These are phyloP conservation scores for Bruchidius siliquastri DNA, from an alignment of 2,888 invertebrate species.

Conservation along the genomic window DNA sequence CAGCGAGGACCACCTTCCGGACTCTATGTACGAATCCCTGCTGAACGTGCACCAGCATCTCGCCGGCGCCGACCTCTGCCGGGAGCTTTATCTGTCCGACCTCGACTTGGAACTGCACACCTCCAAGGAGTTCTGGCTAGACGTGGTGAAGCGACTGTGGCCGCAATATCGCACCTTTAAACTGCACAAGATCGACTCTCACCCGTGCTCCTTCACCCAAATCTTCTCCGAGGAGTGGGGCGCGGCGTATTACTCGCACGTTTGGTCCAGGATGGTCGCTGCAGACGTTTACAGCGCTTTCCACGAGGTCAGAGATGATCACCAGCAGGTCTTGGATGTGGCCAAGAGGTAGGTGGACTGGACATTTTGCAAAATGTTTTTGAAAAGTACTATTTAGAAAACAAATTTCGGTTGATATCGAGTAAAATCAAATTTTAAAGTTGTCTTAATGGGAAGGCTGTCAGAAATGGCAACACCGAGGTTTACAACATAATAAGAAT, in stretches of 20 bases:
- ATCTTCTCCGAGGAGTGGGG: conserved; percentile 81
- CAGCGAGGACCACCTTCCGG: conserved; percentile 67
- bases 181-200: conserved; percentile 72
- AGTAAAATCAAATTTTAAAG: no score
- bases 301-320: conserved; percentile 58
- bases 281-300: conserved; percentile 88
- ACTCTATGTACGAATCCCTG: conserved; percentile 60
- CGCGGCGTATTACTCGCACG: conserved; percentile 78
- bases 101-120: conserved; percentile 80
- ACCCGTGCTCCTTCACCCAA: conserved; percentile 78
- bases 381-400: no score
- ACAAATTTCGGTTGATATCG: no score
- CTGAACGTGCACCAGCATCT: conserved; percentile 65
- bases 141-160: conserved; percentile 74
- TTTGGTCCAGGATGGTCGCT: conserved; percentile 87
- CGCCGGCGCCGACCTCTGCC: conserved; percentile 73
- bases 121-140: conserved; percentile 75
- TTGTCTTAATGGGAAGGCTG: no score
- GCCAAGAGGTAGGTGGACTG: conserved; percentile 54
- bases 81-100: conserved; percentile 74
- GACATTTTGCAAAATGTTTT: no score
- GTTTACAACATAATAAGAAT: no score
- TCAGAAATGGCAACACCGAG: no score
- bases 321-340: conserved; percentile 53
- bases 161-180: conserved; percentile 73